Base-by-base conservation (phyloP, 2,113 vertebrate genomes). In the Phodopus roborovskii region DNA sequence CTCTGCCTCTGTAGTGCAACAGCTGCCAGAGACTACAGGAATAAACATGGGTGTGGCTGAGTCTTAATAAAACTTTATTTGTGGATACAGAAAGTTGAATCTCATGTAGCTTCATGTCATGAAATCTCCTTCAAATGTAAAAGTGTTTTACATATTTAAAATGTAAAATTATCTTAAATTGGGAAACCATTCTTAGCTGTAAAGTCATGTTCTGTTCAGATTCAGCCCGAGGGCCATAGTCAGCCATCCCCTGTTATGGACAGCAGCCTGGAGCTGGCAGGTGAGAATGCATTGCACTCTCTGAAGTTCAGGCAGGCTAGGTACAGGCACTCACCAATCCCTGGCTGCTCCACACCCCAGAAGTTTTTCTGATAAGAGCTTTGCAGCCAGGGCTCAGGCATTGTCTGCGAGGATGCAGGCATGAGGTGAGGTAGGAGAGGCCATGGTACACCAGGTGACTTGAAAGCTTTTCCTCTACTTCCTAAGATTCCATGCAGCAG, bases 151-250 rank as follows among this genome's bases (percentile, higher is more conserved):
- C 42, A 66, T 66, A 85, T 79, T 56, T 86, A 85, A 93, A 77
- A 78, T 68, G 16, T 83, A 50, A 90, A 90, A 45, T 5, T 45
- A n/a, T 96, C 96, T 90, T 13, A 90, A 88, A 64, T 56, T 39
- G 33, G 66, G 20, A 68, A 88, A 82, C 0, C 26, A 64, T n/a
- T 53, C 33, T 70, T 70, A 75, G 85, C 10, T 36, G 24, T 92
- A 77, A 88, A 33, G 48, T 60, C 45, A 36, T 24, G n/a, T 22
- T 60, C 58, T 33, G 39, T 16, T 20, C 0, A 4, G 33, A 48
- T 45, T 48, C 30, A 48, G 17, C 2, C 17, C 16, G 1, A 1
- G 5, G 39, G 22, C 20, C 17, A 0, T 3, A 0, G 33, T 48
- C 42, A 45, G 36, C 50, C 26, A 26, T 56, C 0, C 4, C 36